Conservation (phyloP, 2,888 invertebrate species). For the Amphipoea lucens region DNA sequence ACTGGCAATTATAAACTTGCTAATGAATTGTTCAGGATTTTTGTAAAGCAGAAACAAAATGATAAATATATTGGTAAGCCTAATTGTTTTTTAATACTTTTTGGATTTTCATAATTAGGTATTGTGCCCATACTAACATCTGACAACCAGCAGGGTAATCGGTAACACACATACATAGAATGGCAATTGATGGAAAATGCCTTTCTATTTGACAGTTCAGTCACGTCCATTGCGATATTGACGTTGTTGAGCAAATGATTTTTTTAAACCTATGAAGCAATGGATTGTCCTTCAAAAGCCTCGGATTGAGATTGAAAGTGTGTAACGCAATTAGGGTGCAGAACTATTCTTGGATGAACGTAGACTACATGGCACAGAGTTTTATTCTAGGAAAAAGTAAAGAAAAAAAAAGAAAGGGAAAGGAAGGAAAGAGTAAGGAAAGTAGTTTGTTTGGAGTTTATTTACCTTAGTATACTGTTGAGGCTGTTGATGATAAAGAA, state of each 20-base stretch:
- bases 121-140: background rate
- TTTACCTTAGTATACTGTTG: background rate
- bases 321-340: background rate
- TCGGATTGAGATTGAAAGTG: background rate
- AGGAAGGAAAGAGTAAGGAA: too few species aligned
- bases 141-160: background rate
- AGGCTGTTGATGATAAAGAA: background rate
- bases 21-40: conserved; percentile 80
- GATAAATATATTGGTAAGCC: conserved; percentile 51
- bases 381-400: too few species aligned
- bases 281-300: background rate
- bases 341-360: background rate
- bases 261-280: background rate
- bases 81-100: background rate
- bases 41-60: conserved; percentile 67
- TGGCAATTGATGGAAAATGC: background rate
- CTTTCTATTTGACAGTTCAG: background rate
- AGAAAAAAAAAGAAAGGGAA: too few species aligned
- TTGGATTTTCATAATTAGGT: background rate
- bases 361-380: background rate
- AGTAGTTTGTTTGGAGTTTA: too few species aligned
- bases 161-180: background rate
- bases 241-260: background rate
- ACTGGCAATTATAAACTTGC: conserved; percentile 78
- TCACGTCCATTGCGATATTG: background rate